phyloP scores from a whole-genome alignment of 2,113 vertebrate species.

The Hemibagrus wyckioides region DNA sequence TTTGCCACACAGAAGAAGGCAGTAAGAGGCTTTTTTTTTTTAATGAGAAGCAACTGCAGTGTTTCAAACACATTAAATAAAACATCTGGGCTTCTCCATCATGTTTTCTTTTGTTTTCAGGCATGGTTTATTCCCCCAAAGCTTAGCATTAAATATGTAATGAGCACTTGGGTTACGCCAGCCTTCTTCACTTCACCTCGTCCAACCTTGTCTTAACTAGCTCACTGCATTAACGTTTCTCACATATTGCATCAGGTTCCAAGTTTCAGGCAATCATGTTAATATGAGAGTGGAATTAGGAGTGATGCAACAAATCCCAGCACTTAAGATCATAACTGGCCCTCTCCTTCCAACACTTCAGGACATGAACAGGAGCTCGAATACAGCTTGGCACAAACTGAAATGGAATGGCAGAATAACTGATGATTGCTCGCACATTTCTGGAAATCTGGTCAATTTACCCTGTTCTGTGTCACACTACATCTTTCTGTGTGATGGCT shows the following conservation, averaged over 20 bases:
- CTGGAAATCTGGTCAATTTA: not conserved
- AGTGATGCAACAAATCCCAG: not conserved
- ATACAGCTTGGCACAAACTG: not conserved
- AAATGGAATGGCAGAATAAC: not conserved
- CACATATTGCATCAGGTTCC: conserved; percentile 29
- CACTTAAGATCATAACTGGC: not conserved
- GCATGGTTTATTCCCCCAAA: not conserved
- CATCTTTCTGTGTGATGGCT: not conserved
- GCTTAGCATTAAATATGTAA: not conserved
- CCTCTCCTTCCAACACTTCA: not conserved
- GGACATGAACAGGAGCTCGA: not conserved
- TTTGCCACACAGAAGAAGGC: not conserved
- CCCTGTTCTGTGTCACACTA: not conserved
- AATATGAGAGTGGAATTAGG: conserved; percentile 9
- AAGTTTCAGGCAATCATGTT: conserved; percentile 2
- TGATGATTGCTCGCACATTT: not conserved
- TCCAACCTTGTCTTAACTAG: not conserved
- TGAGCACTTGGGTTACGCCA: not conserved
- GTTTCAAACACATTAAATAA: not conserved
- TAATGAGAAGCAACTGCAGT: conserved; percentile 1
- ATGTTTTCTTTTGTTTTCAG: not conserved
- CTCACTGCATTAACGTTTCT: not conserved
- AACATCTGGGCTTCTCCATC: not conserved
- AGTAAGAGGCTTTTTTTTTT: not conserved
- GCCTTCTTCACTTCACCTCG: not conserved